Conservation (phyloP, 1,140 invertebrate species). For the Drosophila nannoptera region DNA sequence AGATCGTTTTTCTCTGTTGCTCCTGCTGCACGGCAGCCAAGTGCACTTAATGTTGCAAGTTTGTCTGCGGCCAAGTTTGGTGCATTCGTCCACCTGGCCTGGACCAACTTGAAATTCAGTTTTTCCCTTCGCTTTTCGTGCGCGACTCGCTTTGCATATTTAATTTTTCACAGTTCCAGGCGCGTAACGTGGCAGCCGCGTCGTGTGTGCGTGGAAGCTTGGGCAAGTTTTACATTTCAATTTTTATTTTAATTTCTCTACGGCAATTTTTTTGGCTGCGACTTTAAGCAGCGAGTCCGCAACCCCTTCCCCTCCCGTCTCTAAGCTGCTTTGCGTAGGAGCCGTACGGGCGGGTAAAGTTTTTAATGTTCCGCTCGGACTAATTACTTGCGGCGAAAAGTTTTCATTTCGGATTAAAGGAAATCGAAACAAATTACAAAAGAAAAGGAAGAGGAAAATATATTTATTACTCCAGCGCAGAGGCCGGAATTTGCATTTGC, state of each 20-base stretch:
- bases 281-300: slow-evolving; percentile 58
- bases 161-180: slow-evolving; percentile 44
- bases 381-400: slow-evolving; percentile 57
- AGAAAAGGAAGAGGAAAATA: slow-evolving; percentile 1
- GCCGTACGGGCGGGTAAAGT: slow-evolving; percentile 14
- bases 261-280: slow-evolving; percentile 41
- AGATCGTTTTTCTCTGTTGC: too few species aligned
- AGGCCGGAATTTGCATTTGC: slow-evolving; percentile 50
- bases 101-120: slow-evolving; percentile 65
- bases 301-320: neutral
- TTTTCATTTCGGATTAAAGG: slow-evolving; percentile 46
- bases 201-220: slow-evolving; percentile 47
- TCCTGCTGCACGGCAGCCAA: slow-evolving; percentile 23
- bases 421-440: neutral
- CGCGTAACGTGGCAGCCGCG: neutral
- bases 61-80: slow-evolving; percentile 45
- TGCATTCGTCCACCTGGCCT: slow-evolving; percentile 57
- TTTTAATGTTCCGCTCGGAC: slow-evolving; percentile 69
- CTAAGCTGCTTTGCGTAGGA: too few species aligned
- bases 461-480: neutral
- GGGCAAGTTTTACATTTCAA: slow-evolving; percentile 73
- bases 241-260: slow-evolving; percentile 77
- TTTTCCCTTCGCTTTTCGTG: slow-evolving; percentile 25
- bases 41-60: slow-evolving; percentile 74
- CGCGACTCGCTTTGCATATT: slow-evolving; percentile 63